Base-by-base conservation (phyloP, 35 echinoderm and acorn worm species). In the Patiria miniata region DNA sequence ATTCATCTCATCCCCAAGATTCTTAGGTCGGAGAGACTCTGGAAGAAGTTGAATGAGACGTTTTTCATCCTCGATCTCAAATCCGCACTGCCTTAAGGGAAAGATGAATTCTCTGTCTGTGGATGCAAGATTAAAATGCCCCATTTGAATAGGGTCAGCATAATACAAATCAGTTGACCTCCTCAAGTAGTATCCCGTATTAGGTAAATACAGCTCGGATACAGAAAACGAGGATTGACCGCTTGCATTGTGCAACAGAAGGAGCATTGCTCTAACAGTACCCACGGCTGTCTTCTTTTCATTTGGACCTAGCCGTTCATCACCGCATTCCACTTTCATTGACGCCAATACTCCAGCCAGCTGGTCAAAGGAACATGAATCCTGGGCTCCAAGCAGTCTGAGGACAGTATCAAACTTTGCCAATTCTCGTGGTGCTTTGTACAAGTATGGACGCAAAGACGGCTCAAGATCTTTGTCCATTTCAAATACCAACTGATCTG, bases 1-100 rank as follows among this genome's bases (percentile, higher is more conserved):
- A 59, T 58, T n/a, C 82, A 84, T 60, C 22, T 60, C 57, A 36
- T 84, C 33, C 15, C 39, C 51, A 2, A 84, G 53, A 84, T 84
- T 58, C n/a, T 84, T 53, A 36, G 82, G 82, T 38, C 82, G 51
- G 8, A 84, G 21, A 17, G 29, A 14, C 4, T 14, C 28, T 34
- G 82, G 82, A n/a, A 84, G 29, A 21, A 84, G 82, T 36, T 84
- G 29, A 58, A 84, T 84, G 18, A 84, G 54, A 60, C 15, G 0
- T 6, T 15, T 16, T 36, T 84, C 82, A 39, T 34, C 36, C 2
- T 60, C 17, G 12, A 37, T 52, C 37, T 37, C 14, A 36, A 84
- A 7, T 60, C 82, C 53, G 38, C 54, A 84, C 36, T 84, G 82
- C 22, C 59, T 84, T 16, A 84, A 34, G 37, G 82, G 82, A 7